Conservation (phyloP, 2,797 vertebrate genomes). For the Phalanger gymnotis region DNA sequence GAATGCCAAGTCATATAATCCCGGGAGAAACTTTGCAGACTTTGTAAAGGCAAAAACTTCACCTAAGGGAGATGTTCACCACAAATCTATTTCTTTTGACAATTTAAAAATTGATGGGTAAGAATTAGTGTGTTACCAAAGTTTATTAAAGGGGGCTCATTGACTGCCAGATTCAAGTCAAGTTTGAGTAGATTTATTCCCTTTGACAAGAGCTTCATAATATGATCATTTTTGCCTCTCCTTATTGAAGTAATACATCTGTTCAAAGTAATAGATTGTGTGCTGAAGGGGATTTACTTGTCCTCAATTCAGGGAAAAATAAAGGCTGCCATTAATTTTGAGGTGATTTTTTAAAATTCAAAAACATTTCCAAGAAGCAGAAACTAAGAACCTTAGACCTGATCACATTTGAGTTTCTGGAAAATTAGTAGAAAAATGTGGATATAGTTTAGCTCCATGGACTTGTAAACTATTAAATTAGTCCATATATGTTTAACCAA, state of each 20-base stretch:
- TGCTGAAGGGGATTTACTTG: neutral
- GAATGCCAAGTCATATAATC: conserved; percentile 93
- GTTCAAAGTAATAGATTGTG: neutral
- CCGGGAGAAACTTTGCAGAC: conserved; percentile 92
- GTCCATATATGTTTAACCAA: neutral
- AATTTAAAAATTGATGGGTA: conserved; percentile 81
- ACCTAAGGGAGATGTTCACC: conserved; percentile 82
- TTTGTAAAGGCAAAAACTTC: conserved; percentile 87
- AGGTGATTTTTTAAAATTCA: conserved; percentile 6
- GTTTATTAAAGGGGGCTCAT: neutral
- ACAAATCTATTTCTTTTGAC: conserved; percentile 80
- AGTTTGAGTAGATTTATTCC: conserved; percentile 15
- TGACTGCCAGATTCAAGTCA: conserved; percentile 17
- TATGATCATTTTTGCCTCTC: conserved; percentile 35
- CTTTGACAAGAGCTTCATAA: conserved; percentile 24
- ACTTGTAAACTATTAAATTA: neutral
- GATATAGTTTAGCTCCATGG: neutral
- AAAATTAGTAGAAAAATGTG: neutral
- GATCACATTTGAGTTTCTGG: neutral
- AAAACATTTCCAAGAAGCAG: conserved; percentile 15
- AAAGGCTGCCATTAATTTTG: conserved; percentile 23
- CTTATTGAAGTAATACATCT: conserved; percentile 2
- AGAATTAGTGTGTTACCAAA: conserved; percentile 64
- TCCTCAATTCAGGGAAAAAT: conserved; percentile 8
- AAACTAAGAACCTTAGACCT: neutral